Evolutionary conservation across 2,888 invertebrate genomes (phyloP).

Genomic region (Ophioninae sp.): DNA sequence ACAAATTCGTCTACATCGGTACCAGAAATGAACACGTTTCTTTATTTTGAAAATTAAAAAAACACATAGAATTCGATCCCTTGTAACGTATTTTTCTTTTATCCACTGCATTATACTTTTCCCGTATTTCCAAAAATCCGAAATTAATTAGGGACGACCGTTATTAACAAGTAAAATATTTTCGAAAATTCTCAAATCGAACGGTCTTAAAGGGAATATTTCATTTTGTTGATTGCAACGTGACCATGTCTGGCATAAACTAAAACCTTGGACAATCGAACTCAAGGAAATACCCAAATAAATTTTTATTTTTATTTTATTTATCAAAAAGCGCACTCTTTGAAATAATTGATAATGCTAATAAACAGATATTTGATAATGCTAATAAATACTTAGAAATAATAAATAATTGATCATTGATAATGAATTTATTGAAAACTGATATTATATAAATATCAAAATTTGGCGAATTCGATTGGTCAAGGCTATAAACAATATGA

Average conservation of each 20-base stretch:
- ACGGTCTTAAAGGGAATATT: too few species aligned
- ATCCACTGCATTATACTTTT: neutral
- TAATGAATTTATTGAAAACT: neutral
- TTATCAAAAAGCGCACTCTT: neutral
- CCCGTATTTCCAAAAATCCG: neutral
- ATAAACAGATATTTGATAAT: neutral
- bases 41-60: neutral
- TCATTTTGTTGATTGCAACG: neutral
- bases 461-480: neutral
- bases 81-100: neutral
- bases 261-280: constrained; percentile 11
- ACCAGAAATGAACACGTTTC: constrained; percentile 7
- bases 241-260: constrained; percentile 8
- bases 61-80: neutral
- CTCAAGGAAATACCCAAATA: neutral
- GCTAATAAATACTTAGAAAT: neutral
- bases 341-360: neutral
- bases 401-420: neutral
- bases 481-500: constrained; percentile 11
- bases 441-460: neutral
- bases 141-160: neutral
- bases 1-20: constrained; percentile 1
- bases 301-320: neutral
- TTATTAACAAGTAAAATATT: neutral
- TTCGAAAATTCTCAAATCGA: neutral